Evolutionary conservation across 2,888 invertebrate species (phyloP), one percentile per base, ranked within the genome.

Genomic region (Blastobasis adustella): DNA sequence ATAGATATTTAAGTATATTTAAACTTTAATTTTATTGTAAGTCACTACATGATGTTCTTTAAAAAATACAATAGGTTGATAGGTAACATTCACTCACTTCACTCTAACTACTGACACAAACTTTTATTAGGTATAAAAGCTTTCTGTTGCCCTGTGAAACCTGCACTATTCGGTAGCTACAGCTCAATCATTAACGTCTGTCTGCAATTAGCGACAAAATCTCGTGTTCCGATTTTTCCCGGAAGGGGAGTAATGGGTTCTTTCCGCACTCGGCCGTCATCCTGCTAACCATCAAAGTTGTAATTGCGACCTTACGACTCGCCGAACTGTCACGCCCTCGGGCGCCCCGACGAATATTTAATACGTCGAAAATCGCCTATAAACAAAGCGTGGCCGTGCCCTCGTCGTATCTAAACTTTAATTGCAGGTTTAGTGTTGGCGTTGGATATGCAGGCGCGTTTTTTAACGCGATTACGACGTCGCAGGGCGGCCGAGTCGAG

Each of bases 401-500:
- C 73, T 73, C 68, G 69, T 72, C 65, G 67, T 62, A 67, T 71
- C 23, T 23, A 23, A 23, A 23, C 23, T 23, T 76, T 81, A 84
- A 85, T 87, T 85, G 83, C 81, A 79, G 82, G 82, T 80, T 85
- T 80, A 79, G 81, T 73, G 77, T 78, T 73, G 72, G 82, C 84
- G 84, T 84, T 85, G 80, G 77, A 85, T 79, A 82, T 83, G 81
- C 83, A 83, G 80, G 80, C 78, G 81, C 72, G 23, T 81, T 84
- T 85, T 86, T 84, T 83, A 86, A 86, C 81, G 73, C 77, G 82
- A 85, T 86, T 85, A 86, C 83, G 83, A 82, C 80, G 81, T 82
- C 73, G 82, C 80, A 79, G 82, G 81, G 81, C 80, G 71, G 74
- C 64, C 63, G 66, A 36, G 8, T 38, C 23, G 37, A 42, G 6